phyloP scores from a whole-genome alignment of 2,888 invertebrate species.

The Galeruca laticollis region DNA sequence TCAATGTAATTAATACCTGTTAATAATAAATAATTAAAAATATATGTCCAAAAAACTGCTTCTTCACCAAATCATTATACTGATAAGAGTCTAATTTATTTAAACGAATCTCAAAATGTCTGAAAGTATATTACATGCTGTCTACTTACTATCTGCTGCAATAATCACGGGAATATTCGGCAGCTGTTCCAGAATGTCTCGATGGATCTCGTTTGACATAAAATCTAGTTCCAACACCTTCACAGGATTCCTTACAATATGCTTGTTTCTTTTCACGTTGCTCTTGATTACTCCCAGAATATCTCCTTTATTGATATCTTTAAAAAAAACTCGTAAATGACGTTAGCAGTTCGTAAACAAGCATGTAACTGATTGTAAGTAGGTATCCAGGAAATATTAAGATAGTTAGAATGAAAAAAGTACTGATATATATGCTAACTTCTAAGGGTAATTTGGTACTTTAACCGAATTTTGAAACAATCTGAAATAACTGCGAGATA shows the following conservation, averaged over 20 bases:
- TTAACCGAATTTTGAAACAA: no score
- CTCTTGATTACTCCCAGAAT: conserved; percentile 79
- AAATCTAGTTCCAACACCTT: conserved; percentile 80
- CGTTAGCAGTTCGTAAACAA: neutral
- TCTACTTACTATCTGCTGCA: conserved; percentile 83
- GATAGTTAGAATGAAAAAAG: neutral
- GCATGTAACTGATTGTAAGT: no score
- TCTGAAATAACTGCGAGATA: no score
- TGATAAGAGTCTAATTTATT: neutral
- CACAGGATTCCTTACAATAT: conserved; percentile 72
- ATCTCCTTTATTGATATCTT: conserved; percentile 82
- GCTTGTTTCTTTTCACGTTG: conserved; percentile 77
- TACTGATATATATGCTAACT: no score
- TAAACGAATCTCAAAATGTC: neutral
- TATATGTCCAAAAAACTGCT: neutral
- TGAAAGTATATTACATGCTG: neutral
- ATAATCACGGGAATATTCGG: conserved; percentile 75
- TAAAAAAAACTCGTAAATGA: conserved; percentile 32
- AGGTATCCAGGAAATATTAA: neutral
- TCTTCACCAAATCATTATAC: neutral
- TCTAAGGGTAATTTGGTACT: no score
- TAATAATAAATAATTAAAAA: no score
- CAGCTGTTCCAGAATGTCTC: conserved; percentile 70
- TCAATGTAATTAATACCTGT: no score
- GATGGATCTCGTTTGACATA: conserved; percentile 71